Evolutionary conservation across 2,113 vertebrate genomes (phyloP).

Genomic region (Cisticola juncidis): DNA sequence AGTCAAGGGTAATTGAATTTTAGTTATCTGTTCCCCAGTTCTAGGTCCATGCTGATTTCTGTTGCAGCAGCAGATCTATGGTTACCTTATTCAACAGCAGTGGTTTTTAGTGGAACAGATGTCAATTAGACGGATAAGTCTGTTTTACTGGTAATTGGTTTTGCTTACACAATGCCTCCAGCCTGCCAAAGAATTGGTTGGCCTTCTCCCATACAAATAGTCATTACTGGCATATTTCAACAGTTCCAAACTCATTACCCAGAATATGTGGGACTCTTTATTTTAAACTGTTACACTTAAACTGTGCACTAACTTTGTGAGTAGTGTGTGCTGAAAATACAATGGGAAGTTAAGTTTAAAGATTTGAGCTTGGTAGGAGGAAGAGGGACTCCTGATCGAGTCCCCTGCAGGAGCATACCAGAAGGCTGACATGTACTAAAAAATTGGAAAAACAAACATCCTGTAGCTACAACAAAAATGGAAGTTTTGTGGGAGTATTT

Average conservation of each 20-base stretch:
- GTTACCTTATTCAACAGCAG: accelerated
- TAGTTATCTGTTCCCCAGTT: background rate
- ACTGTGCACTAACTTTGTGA: background rate
- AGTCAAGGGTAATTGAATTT: background rate
- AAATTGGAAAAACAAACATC: background rate
- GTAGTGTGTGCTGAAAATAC: background rate
- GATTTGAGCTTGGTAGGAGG: background rate
- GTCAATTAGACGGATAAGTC: background rate
- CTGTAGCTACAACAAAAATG: background rate
- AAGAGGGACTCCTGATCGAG: background rate
- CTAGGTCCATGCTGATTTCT: background rate
- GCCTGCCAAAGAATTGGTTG: background rate
- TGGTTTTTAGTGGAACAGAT: background rate
- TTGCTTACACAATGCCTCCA: background rate
- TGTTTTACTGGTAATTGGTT: background rate
- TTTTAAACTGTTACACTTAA: background rate
- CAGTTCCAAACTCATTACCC: background rate
- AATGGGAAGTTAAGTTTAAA: background rate
- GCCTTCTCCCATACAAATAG: background rate
- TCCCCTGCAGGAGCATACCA: background rate
- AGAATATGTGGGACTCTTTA: background rate
- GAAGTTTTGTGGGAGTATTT: background rate
- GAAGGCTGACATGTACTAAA: background rate
- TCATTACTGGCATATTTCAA: background rate
- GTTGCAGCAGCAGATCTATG: background rate